Evolutionary conservation across 2,888 invertebrate genomes (phyloP).

Genomic region (Andrena praecox): DNA sequence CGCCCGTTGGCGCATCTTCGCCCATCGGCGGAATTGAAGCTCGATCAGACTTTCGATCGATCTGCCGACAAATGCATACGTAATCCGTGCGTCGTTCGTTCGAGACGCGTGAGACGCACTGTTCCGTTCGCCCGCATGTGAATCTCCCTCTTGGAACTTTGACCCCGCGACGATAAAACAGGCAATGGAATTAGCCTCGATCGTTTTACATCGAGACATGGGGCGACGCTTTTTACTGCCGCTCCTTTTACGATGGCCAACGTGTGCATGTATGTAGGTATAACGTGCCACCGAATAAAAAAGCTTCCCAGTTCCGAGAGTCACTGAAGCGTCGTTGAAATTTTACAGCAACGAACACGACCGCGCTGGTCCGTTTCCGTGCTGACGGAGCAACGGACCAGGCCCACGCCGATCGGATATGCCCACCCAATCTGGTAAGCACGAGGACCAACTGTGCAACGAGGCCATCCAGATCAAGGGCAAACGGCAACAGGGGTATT

Average conservation of each 20-base stretch:
- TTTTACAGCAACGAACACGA: not conserved
- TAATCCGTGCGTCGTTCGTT: conserved; percentile 19
- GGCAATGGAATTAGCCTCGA: conserved; percentile 14
- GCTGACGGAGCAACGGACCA: not conserved
- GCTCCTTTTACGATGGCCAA: conserved; percentile 10
- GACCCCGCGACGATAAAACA: conserved; percentile 26
- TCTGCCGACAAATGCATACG: conserved; percentile 34
- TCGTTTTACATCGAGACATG: conserved; percentile 10
- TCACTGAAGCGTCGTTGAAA: not conserved
- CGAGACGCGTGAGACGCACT: too few relatives aligned
- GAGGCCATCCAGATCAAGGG: not conserved
- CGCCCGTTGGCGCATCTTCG: conserved; percentile 43
- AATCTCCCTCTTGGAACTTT: conserved; percentile 4
- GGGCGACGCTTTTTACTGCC: conserved; percentile 8
- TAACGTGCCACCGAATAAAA: conserved; percentile 15
- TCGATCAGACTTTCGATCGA: conserved; percentile 27
- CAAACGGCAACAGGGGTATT: conserved; percentile 49
- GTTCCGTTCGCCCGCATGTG: too few relatives aligned
- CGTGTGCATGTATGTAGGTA: not conserved
- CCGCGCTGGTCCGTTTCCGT: not conserved
- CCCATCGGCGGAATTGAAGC: conserved; percentile 54
- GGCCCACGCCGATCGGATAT: too few relatives aligned
- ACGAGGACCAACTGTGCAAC: too few relatives aligned
- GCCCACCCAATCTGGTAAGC: too few relatives aligned
- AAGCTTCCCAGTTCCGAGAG: not conserved